Evolutionary conservation across 2,888 invertebrate species (phyloP), one percentile per base, ranked within the genome.

Genomic region (Temnothorax ravouxi): DNA sequence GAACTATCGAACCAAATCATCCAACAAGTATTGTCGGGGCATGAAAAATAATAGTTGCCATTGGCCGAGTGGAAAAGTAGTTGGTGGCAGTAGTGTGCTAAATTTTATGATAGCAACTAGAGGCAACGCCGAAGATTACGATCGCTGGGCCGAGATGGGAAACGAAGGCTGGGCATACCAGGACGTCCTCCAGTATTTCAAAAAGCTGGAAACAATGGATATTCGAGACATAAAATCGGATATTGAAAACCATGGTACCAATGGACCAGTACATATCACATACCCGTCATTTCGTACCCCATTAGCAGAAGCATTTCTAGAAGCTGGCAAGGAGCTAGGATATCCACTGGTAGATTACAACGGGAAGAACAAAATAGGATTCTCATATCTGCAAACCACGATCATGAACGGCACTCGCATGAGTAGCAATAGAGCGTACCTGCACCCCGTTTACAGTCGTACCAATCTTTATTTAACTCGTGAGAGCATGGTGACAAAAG

Each of bases 91-190:
- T 8, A 97, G 97, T 87, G 97, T 97, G 0, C 95, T 98, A 11
- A 98, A 98, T 93, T 97, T 97, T 90, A 98, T 98, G 98, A 96
- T 97, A 91, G 97, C 97, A 91, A 97, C 97, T 0, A 95, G 97
- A 86, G 98, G 97, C 18, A 96, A 97, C 90, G 95, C 96, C 0
- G 94, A 95, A 5, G 98, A 98, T 92, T 98, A 97, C 93, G 97
- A 98, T 91, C 95, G 95, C 4, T 98, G 98, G 98, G 96, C 96
- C 15, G 95, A 95, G 0, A 93, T 96, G 91, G 98, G 97, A 0
- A 97, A 97, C 93, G 94, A 95, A 0, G 97, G 97, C 0, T 98
- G 98, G 98, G 96, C 97, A 71, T 97, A 96, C 95, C 95, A 96
- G 41, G 96, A 97, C 29, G 97, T 97, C 0, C 93, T 97, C 21